These are phyloP conservation scores for Lasius platythorax DNA, from an alignment of 2,888 invertebrate species.

Conservation along the genomic window DNA sequence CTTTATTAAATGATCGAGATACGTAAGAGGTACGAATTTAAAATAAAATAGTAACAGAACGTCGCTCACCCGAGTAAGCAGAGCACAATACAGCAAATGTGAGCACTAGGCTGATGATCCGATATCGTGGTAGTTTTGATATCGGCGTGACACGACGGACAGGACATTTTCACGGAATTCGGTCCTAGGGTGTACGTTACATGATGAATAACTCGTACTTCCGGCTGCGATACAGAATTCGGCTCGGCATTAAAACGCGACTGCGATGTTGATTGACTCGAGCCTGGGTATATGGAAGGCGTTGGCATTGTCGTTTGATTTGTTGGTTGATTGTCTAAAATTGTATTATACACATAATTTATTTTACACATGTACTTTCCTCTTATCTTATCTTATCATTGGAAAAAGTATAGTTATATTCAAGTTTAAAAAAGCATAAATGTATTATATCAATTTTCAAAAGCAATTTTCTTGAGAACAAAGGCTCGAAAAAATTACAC, in stretches of 20 bases:
- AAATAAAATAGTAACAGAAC: not conserved
- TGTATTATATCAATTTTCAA: not conserved
- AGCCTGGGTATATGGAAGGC: slow-evolving; percentile 55
- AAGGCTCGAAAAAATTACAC: not conserved
- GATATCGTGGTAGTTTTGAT: slow-evolving; percentile 86
- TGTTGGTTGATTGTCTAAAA: slow-evolving; percentile 73
- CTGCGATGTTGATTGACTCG: slow-evolving; percentile 59
- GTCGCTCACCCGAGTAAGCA: slow-evolving; percentile 83
- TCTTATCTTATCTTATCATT: not conserved
- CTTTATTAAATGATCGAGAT: not conserved
- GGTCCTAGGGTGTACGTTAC: slow-evolving; percentile 80
- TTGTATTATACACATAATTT: slow-evolving; percentile 16
- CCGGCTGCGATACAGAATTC: slow-evolving; percentile 70
- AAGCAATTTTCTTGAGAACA: not conserved
- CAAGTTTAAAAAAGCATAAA: not conserved
- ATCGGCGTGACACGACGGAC: slow-evolving; percentile 85
- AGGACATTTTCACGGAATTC: slow-evolving; percentile 84
- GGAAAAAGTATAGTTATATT: not conserved
- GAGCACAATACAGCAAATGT: slow-evolving; percentile 85
- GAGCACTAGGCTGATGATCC: slow-evolving; percentile 86
- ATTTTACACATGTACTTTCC: not conserved
- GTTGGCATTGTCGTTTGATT: slow-evolving; percentile 71
- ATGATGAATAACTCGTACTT: slow-evolving; percentile 80
- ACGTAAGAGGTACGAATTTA: not conserved
- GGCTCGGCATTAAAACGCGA: slow-evolving; percentile 56